Conservation (phyloP, 2,888 invertebrate species). For the Pyralis farinalis region DNA sequence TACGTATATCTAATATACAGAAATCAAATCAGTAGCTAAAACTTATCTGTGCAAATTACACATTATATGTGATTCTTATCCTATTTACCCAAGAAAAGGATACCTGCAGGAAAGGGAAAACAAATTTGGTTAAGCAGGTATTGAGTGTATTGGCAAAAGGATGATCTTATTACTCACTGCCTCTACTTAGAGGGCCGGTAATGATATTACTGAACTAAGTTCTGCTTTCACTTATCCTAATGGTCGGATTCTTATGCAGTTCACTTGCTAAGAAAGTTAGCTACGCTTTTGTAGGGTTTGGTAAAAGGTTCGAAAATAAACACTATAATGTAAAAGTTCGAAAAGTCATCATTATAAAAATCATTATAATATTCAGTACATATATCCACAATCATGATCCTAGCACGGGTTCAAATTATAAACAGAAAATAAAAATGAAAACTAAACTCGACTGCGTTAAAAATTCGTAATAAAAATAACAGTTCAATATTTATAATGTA, state of each 20-base stretch:
- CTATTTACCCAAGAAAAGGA: conserved; percentile 23
- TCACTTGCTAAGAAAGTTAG: conserved; percentile 18
- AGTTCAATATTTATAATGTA: too few relatives aligned
- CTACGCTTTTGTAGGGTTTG: conserved; percentile 2
- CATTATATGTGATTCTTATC: conserved; percentile 14
- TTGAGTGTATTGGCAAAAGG: conserved; percentile 37
- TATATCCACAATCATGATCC: too few relatives aligned
- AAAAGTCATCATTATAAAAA: too few relatives aligned
- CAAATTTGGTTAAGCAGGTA: conserved; percentile 46
- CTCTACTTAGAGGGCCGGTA: conserved; percentile 49
- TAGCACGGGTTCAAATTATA: too few relatives aligned
- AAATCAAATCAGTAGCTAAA: too few relatives aligned
- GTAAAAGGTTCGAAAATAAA: neutral
- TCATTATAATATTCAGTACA: too few relatives aligned
- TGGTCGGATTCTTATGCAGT: conserved; percentile 20
- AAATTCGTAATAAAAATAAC: too few relatives aligned
- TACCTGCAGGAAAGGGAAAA: conserved; percentile 29
- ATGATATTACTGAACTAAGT: conserved; percentile 46
- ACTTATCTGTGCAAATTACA: neutral
- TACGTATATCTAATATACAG: too few relatives aligned
- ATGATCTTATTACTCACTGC: conserved; percentile 45
- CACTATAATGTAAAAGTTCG: conserved; percentile 1
- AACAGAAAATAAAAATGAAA: too few relatives aligned
- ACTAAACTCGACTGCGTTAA: too few relatives aligned
- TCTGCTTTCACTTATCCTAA: conserved; percentile 29